These are phyloP conservation scores for Urocynchramus pylzowi DNA, from an alignment of 2,113 vertebrate species.

Conservation along the genomic window DNA sequence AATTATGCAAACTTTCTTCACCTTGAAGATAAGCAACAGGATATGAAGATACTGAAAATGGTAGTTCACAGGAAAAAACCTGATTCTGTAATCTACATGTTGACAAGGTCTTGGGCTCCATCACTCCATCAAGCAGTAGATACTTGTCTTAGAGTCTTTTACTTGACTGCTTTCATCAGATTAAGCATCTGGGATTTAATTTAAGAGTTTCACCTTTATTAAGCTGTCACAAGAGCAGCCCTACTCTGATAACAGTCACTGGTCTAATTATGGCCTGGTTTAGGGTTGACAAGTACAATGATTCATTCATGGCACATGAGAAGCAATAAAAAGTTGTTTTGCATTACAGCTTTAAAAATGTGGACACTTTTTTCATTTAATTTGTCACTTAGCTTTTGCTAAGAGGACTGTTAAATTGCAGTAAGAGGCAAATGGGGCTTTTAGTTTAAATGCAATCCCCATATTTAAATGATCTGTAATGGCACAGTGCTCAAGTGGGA, in stretches of 20 bases:
- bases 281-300: constrained; percentile 81
- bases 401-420: constrained; percentile 78
- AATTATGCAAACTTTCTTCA: neutral
- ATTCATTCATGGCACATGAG: constrained; percentile 75
- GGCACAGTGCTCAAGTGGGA: constrained; percentile 63
- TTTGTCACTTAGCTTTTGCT: constrained; percentile 80
- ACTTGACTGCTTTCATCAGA: constrained; percentile 70
- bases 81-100: constrained; percentile 45
- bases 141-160: constrained; percentile 61
- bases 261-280: constrained; percentile 82
- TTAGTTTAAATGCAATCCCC: constrained; percentile 78
- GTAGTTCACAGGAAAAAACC: neutral
- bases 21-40: neutral
- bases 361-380: constrained; percentile 77
- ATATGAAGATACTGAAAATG: constrained; percentile 4
- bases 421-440: constrained; percentile 74
- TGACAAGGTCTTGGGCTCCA: constrained; percentile 62
- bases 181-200: constrained; percentile 81
- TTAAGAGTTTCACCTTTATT: constrained; percentile 85
- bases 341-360: constrained; percentile 76
- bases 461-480: constrained; percentile 79
- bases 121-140: constrained; percentile 58
- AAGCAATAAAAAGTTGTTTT: constrained; percentile 80
- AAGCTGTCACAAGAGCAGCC: constrained; percentile 76
- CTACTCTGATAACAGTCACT: constrained; percentile 77